Evolutionary conservation across 2,113 vertebrate genomes (phyloP).

Genomic region (Micronycteris hirsuta): DNA sequence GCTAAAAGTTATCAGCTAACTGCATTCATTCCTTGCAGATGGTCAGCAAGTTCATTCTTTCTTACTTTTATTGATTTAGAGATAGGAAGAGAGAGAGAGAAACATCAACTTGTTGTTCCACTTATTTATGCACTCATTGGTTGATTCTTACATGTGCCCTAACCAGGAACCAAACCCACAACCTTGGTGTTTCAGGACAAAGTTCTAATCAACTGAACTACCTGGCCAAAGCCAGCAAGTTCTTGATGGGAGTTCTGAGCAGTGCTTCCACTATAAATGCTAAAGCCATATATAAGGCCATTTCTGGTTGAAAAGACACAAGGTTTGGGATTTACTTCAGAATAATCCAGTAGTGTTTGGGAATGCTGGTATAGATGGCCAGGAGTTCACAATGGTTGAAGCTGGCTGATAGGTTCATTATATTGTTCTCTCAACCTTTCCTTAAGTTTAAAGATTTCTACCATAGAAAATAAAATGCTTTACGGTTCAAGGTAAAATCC

Average conservation of each 20-base stretch:
- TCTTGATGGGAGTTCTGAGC: neutral
- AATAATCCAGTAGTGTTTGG: neutral
- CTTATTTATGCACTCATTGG: no score
- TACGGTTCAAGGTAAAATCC: neutral
- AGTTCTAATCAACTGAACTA: no score
- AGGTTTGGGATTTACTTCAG: neutral
- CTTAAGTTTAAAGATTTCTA: neutral
- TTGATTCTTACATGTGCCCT: no score
- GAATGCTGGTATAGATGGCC: neutral
- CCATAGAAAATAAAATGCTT: slow-evolving; percentile 23
- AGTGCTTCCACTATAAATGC: neutral
- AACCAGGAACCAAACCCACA: no score
- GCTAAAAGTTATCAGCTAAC: neutral
- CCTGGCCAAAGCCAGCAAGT: neutral
- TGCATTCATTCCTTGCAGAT: neutral
- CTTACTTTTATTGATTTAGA: no score
- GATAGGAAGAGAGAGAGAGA: no score
- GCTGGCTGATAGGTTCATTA: neutral
- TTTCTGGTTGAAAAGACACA: neutral
- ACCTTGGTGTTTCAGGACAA: no score
- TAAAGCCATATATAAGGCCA: neutral
- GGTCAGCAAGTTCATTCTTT: neutral
- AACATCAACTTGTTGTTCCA: no score
- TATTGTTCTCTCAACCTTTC: neutral
- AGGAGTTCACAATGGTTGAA: neutral